Conservation (phyloP, 2,797 vertebrate genomes). For the Liasis olivaceus region DNA sequence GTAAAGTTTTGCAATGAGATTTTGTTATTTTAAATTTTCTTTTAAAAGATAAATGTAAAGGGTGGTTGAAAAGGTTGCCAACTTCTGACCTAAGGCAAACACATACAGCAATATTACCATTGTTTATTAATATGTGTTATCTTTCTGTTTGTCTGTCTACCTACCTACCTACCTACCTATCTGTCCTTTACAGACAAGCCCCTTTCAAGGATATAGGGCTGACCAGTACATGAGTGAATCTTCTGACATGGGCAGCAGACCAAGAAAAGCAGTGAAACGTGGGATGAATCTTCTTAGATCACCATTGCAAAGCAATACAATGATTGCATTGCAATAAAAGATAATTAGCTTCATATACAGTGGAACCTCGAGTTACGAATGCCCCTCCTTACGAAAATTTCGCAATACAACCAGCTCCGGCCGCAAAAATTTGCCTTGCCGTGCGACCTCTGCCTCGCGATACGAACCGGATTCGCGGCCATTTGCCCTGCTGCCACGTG, state of each 20-base stretch:
- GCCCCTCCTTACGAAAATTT: no score
- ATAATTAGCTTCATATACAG: background rate
- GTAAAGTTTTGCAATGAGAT: background rate
- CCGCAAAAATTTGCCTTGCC: no score
- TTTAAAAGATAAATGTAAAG: background rate
- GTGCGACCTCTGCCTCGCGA: no score
- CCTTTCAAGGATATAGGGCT: background rate
- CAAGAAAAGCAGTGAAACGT: background rate
- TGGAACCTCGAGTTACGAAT: no score
- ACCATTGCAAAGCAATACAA: background rate
- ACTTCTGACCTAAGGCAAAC: background rate
- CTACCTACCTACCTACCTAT: no score
- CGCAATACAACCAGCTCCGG: no score
- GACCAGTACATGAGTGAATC: background rate
- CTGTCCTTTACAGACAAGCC: background rate
- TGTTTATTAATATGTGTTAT: background rate
- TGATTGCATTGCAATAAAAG: background rate
- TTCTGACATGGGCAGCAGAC: background rate
- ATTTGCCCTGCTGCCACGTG: no score
- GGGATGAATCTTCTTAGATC: background rate
- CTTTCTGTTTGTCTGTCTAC: no score
- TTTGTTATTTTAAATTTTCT: background rate
- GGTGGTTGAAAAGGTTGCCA: background rate
- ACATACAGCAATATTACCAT: background rate
- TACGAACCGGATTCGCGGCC: no score